Evolutionary conservation across 2,797 vertebrate genomes (phyloP), one percentile per base, ranked within the genome.

Genomic region (Alfaro cultratus): DNA sequence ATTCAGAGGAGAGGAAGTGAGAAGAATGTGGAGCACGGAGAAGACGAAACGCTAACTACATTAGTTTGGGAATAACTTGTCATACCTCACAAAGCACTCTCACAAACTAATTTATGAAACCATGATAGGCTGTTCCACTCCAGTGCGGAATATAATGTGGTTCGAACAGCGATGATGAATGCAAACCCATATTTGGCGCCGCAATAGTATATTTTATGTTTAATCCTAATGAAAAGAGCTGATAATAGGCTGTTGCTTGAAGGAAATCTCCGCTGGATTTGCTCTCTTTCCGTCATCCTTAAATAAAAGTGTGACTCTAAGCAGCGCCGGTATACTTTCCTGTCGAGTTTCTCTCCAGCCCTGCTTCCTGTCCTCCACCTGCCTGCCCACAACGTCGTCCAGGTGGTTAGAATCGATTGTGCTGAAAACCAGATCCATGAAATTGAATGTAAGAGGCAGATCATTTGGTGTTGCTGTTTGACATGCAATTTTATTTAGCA

Each of bases 71-170:
- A 91, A 90, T 81, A 84, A 90, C 82, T 86, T 88, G 84, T 87
- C 88, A 86, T 89, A 86, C 88, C 75, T 89, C 84, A 75, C 80
- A 81, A 83, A 91, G 82, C 87, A 81, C 79, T 82, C 87, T 80
- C 39, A 80, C 88, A 87, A 85, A 86, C 84, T 91, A 85, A 92
- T 92, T 91, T 92, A 90, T 87, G 85, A 89, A 90, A 86, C 85
- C 55, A 46, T 86, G 87, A 91, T 91, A 85, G 83, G 85, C 81
- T 90, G 88, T 92, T 92, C 86, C 90, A 83, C 90, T 91, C 82
- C 46, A 26, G 78, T 75, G 89, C 79, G 1, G 80, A 89, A 84
- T 80, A 76, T 83, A 89, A 88, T 85, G 70, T 70, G 73, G 85
- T 76, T 74, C 77, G 89, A 89, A 92, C 84, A 83, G 46, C 34